Evolutionary conservation across 2,113 vertebrate species (phyloP).

Genomic region (Hucho hucho): DNA sequence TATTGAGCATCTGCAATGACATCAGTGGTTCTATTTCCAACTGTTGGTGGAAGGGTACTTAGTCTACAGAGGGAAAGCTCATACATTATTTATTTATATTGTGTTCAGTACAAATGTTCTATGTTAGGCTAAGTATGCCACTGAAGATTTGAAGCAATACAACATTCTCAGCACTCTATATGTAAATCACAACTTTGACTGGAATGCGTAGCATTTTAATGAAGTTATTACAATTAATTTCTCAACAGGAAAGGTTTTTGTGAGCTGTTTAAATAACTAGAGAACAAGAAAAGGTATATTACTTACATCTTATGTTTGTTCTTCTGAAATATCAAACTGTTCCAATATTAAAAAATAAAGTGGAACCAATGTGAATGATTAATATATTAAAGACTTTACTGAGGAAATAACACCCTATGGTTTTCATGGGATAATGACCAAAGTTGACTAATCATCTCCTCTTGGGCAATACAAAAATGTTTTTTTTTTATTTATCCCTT

Average conservation of each 20-base stretch:
- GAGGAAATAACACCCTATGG: conserved; percentile 17
- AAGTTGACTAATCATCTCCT: conserved; percentile 6
- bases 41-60: not conserved
- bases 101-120: not conserved
- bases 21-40: not conserved
- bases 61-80: not conserved
- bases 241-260: too few species aligned
- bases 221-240: too few species aligned
- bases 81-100: not conserved
- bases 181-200: too few species aligned
- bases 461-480: not conserved
- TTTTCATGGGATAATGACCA: not conserved
- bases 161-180: too few species aligned
- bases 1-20: not conserved
- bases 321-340: too few species aligned
- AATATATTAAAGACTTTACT: too few species aligned
- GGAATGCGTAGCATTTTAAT: too few species aligned
- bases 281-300: too few species aligned
- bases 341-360: conserved; percentile 30
- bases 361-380: conserved; percentile 19
- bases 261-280: too few species aligned
- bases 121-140: not conserved
- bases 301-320: too few species aligned
- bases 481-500: not conserved
- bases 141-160: too few species aligned